Evolutionary conservation across 2,113 vertebrate species (phyloP).

Genomic region (Nanger granti): DNA sequence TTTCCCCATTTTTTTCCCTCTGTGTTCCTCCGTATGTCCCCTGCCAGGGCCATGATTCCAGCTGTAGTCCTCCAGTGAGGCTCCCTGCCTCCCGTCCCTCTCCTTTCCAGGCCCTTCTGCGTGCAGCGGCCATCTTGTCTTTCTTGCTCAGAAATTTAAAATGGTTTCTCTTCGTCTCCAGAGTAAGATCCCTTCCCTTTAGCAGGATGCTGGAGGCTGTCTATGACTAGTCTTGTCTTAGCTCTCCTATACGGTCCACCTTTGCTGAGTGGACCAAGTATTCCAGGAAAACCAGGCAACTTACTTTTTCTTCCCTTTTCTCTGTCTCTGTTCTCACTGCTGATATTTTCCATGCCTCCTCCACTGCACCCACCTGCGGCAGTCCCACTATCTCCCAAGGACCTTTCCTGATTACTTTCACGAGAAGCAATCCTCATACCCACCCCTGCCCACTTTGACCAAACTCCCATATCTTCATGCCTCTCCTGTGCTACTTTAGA

Average conservation of each 20-base stretch:
- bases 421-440: not conserved
- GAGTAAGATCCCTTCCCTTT: not conserved
- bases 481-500: not conserved
- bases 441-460: not conserved
- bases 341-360: not conserved
- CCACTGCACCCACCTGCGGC: conserved; percentile 37
- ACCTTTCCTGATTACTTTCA: not conserved
- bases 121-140: conserved; percentile 67
- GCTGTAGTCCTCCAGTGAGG: conserved; percentile 23
- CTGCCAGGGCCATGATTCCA: conserved; percentile 4
- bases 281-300: not conserved
- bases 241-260: not conserved
- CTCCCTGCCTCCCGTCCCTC: conserved; percentile 45
- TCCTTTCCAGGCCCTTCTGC: conserved; percentile 42
- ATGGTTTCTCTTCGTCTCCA: conserved; percentile 57
- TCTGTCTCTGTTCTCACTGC: not conserved
- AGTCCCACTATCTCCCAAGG: not conserved
- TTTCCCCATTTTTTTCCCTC: not conserved
- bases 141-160: conserved; percentile 49
- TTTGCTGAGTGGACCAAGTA: not conserved
- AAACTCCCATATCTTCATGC: not conserved
- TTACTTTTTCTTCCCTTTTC: conserved; percentile 5
- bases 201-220: not conserved
- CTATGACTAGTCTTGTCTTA: not conserved
- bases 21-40: not conserved